Evolutionary conservation across 2,113 vertebrate genomes (phyloP).

Genomic region (Heterochromis multidens): DNA sequence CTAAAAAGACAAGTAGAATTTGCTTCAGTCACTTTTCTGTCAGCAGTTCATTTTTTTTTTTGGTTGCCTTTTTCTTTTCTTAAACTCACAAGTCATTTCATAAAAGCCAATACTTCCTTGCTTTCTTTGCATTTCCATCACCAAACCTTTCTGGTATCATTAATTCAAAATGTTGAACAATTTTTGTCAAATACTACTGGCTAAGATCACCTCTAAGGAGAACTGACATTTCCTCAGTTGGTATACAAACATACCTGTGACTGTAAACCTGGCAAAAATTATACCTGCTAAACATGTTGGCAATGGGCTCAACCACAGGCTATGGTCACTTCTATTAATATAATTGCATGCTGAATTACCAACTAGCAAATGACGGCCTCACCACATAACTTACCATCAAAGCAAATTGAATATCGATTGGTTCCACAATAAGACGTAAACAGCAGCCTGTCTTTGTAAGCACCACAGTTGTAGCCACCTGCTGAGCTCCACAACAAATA

Average conservation of each 20-base stretch:
- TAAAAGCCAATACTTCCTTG: no score
- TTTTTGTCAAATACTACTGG: no score
- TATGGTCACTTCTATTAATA: accelerated
- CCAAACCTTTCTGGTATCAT: no score
- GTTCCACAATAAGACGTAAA: accelerated
- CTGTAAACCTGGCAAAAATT: no score
- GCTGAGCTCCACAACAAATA: not conserved
- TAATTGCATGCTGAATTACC: not conserved
- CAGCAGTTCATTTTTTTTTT: not conserved
- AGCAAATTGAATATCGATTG: not conserved
- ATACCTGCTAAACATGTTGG: no score
- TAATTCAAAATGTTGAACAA: no score
- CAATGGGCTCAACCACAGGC: not conserved
- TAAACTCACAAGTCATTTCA: no score
- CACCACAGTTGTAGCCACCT: not conserved
- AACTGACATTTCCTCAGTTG: no score
- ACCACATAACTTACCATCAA: slow-evolving; percentile 6
- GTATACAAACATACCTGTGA: no score
- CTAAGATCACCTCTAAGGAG: no score
- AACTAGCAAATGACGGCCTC: not conserved
- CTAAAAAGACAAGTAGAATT: not conserved
- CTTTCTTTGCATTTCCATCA: no score
- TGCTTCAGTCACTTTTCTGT: not conserved
- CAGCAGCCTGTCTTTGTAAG: not conserved
- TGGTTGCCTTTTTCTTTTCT: not conserved